These are phyloP conservation scores for Ostrea edulis DNA, from an alignment of 1,140 invertebrate genomes.

Conservation along the genomic window DNA sequence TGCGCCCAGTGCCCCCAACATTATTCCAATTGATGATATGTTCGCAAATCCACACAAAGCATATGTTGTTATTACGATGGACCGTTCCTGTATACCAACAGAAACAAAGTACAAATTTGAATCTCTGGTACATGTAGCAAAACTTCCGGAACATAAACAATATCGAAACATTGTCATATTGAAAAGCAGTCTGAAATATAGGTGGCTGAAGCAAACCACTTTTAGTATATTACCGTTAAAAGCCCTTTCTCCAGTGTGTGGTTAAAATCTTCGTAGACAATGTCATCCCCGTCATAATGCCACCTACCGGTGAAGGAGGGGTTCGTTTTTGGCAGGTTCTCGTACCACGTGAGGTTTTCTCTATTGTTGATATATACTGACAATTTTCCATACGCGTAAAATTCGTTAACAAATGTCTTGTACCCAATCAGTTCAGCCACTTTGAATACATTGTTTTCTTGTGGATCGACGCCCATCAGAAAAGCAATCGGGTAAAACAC, in stretches of 20 bases:
- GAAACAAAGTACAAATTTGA: too few species aligned
- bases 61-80: conserved; percentile 92
- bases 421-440: conserved; percentile 76
- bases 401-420: conserved; percentile 78
- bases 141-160: too few species aligned
- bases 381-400: conserved; percentile 69
- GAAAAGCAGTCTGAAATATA: too few species aligned
- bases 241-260: conserved; percentile 47
- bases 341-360: conserved; percentile 60
- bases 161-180: too few species aligned
- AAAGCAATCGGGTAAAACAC: conserved; percentile 74
- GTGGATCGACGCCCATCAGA: conserved; percentile 70
- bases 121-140: too few species aligned
- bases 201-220: too few species aligned
- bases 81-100: conserved; percentile 82
- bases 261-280: conserved; percentile 53
- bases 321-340: conserved; percentile 60
- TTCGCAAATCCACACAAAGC: conserved; percentile 98
- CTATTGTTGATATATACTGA: conserved; percentile 46
- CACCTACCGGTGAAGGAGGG: conserved; percentile 48
- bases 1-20: conserved; percentile 88
- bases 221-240: conserved; percentile 42
- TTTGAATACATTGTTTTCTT: conserved; percentile 66
- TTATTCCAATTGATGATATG: conserved; percentile 92
- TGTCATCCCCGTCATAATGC: conserved; percentile 49